These are phyloP conservation scores for Ophion slaviceki DNA, from an alignment of 2,888 invertebrate species.

Conservation along the genomic window DNA sequence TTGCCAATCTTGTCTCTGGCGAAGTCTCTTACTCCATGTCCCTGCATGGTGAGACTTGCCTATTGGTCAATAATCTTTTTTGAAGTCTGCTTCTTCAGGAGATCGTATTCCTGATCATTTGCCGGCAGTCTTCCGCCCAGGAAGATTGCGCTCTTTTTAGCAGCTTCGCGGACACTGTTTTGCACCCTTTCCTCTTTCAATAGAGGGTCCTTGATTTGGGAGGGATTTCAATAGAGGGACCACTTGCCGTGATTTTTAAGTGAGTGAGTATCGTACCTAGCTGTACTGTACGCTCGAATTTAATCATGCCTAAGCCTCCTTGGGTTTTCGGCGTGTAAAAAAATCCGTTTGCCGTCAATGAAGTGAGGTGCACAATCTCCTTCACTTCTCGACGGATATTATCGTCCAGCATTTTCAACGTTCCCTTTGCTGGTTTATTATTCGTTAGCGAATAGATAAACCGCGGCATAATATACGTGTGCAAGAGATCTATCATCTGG, in stretches of 20 bases:
- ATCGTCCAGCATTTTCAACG: slow-evolving; percentile 25
- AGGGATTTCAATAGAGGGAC: too few relatives aligned
- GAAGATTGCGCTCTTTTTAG: not conserved
- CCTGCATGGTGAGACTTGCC: slow-evolving; percentile 6
- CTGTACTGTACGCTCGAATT: slow-evolving; percentile 15
- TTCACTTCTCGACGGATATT: slow-evolving; percentile 42
- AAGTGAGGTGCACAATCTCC: slow-evolving; percentile 31
- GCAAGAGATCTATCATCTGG: slow-evolving; percentile 46
- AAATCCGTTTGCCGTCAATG: slow-evolving; percentile 31
- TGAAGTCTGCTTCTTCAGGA: not conserved
- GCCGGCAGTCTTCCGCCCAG: too few relatives aligned
- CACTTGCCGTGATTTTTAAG: not conserved
- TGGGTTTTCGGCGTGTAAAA: slow-evolving; percentile 14
- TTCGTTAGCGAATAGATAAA: slow-evolving; percentile 35
- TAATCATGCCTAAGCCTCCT: slow-evolving; percentile 28
- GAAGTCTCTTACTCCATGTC: slow-evolving; percentile 13
- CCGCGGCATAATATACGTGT: slow-evolving; percentile 30
- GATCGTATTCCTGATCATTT: too few relatives aligned
- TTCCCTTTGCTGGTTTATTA: not conserved
- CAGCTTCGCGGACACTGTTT: not conserved
- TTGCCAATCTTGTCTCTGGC: slow-evolving; percentile 41
- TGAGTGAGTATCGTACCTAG: not conserved
- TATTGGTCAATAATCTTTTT: slow-evolving; percentile 5
- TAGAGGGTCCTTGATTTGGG: slow-evolving; percentile 9
- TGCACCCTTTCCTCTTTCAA: not conserved